Base-by-base conservation (phyloP, 2,888 invertebrate species). In the Rhingia campestris region DNA sequence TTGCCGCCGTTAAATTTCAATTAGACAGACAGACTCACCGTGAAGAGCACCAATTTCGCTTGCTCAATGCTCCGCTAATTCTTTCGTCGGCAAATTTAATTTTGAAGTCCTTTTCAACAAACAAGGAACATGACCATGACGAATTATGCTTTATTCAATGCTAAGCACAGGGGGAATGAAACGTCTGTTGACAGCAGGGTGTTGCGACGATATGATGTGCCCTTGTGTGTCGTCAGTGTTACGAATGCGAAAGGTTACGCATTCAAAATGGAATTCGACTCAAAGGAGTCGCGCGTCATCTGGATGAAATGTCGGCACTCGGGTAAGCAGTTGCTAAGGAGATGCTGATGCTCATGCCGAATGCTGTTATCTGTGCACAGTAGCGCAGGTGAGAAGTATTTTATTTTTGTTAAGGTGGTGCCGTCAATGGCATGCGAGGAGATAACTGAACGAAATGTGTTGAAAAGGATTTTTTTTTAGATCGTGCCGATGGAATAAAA, bases 51-150 rank as follows among this genome's bases (percentile, higher is more conserved):
- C 37, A 66, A 64, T 43, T 33, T 66, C 47, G 22, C 39, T 45
- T 56, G 66, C 63, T 63, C 45, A 43, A 51, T 45, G 14, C 39
- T 32, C 41, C 32, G 70, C 56, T 63, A 47, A 53, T 66, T 45
- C 35, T 43, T 59, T 49, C 43, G 66, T 81, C 77, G 81, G 77
- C 81, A 72, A 63, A 67, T 77, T 73, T 45, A 72, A 82, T 82
- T 76, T 77, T 12, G 41, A 67, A 77, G 81, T 77, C 77, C 77
- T 77, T 22, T 67, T 61, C 41, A 66, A 35, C 54, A 67, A 77
- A 41, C 61, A 67, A n/a, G 45, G 37, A 30, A 82, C 81, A 73
- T 77, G 77, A 82, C 81, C 81, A 77, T 73, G 77, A 77, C 81
- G 67, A 82, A 82, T 82, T 67, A 77, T 49, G 70, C 70, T 45